Evolutionary conservation across 2,888 invertebrate genomes (phyloP).

Genomic region (Nomada flava): DNA sequence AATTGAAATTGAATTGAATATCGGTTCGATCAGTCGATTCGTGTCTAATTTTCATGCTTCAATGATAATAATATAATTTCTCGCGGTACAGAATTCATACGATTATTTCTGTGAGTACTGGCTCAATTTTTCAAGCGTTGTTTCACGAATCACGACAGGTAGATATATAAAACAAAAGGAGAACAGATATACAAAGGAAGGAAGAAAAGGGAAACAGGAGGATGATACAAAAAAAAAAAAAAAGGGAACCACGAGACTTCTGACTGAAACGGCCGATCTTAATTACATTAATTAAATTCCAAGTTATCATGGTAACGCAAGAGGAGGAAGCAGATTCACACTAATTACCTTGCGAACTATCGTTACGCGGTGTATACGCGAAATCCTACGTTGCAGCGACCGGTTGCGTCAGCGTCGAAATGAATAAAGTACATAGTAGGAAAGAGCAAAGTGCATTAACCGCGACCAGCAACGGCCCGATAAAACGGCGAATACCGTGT

Average conservation of each 20-base stretch:
- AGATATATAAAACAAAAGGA: neutral
- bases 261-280: conserved; percentile 36
- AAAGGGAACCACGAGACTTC: neutral
- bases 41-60: too few species aligned
- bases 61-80: too few species aligned
- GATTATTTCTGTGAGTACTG: too few species aligned
- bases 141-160: conserved; percentile 1
- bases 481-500: conserved; percentile 22
- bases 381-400: conserved; percentile 32
- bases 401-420: conserved; percentile 46
- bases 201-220: neutral
- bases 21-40: too few species aligned
- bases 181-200: conserved; percentile 12
- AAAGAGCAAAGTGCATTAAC: conserved; percentile 47
- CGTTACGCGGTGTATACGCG: conserved; percentile 24
- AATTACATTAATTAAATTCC: conserved; percentile 58
- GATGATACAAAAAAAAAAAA: neutral
- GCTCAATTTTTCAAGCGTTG: neutral
- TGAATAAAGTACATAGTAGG: conserved; percentile 32
- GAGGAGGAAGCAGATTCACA: conserved; percentile 49
- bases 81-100: too few species aligned
- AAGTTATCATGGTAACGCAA: conserved; percentile 44
- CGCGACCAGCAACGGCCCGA: conserved; percentile 12
- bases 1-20: too few species aligned
- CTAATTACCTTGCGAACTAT: conserved; percentile 58